Evolutionary conservation across 2,888 invertebrate species (phyloP), one percentile per base, ranked within the genome.

Genomic region (Mamestra brassicae): DNA sequence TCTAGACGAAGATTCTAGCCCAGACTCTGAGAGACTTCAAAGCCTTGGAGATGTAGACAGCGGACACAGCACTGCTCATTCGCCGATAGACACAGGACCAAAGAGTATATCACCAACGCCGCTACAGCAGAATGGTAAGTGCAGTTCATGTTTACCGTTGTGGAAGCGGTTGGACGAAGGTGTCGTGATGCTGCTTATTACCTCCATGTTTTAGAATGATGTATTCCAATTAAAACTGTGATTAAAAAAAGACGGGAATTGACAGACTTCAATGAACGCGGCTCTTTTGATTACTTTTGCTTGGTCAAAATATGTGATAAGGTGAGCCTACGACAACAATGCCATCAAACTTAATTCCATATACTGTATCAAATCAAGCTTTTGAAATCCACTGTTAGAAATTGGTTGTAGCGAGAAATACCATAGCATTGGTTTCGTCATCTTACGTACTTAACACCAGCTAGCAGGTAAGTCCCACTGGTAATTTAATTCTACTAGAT

Each of bases 41-140:
- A 98, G 95, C 92, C 92, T 97, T 67, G 97, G 97, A 6, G 98
- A 98, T 90, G 98, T 98, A 15, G 99, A 99, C 92, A 99, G 99
- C 87, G 99, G 99, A 2, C 98, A 99, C 91, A 99, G 99, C 87
- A 99, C 99, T 36, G 98, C 98, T 64, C 99, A 99, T 92, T 99
- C 99, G 0, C 99, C 99, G 0, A 97, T 97, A 62, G 99, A 98
- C 87, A 97, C 97, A 80, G 98, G 98, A 45, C 98, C 98, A 68
- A 98, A 98, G 94, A 98, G 98, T 86, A 97, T 98, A 94, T 98
- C 98, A 54, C 98, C 98, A 13, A 97, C 97, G 73, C 97, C 96
- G 4, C 96, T 97, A 88, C 96, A 97, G 90, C 95, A 96, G 89
- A 97, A 94, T 92, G 94, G 95, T 95, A 79, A 85, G 91, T 87